Evolutionary conservation across 2,888 invertebrate species (phyloP).

Genomic region (Drosophila rubida): DNA sequence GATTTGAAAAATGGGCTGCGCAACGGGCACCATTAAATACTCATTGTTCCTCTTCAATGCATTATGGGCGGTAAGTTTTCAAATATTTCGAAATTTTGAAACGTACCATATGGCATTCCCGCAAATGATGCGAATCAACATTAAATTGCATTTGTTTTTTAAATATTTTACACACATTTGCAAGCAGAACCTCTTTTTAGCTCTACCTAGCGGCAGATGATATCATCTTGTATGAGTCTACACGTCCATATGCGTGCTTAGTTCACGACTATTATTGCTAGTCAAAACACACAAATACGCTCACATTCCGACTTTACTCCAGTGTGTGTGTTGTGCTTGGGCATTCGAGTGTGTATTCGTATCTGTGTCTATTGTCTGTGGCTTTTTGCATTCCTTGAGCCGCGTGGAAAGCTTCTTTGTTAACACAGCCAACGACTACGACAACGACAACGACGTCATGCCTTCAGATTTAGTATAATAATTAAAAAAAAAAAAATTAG

Average conservation of each 20-base stretch:
- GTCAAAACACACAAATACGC: slow-evolving; percentile 22
- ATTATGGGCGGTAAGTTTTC: slow-evolving; percentile 80
- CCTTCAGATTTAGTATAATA: slow-evolving; percentile 58
- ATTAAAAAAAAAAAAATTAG: slow-evolving; percentile 43
- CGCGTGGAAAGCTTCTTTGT: slow-evolving; percentile 59
- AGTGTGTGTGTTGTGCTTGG: slow-evolving; percentile 1
- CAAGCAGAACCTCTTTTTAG: slow-evolving; percentile 25
- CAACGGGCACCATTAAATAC: slow-evolving; percentile 79
- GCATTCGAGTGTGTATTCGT: background rate
- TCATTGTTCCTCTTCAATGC: slow-evolving; percentile 77
- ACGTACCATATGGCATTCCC: slow-evolving; percentile 44
- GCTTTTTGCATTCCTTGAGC: slow-evolving; percentile 61
- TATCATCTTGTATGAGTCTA: slow-evolving; percentile 66
- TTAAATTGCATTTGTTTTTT: background rate
- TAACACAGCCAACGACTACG: slow-evolving; percentile 32
- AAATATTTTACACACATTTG: slow-evolving; percentile 3
- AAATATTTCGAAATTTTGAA: slow-evolving; percentile 16
- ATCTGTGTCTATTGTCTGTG: slow-evolving; percentile 57
- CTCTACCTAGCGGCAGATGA: slow-evolving; percentile 66
- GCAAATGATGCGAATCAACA: background rate
- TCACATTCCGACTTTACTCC: slow-evolving; percentile 5
- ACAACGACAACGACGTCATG: slow-evolving; percentile 61
- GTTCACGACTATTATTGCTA: slow-evolving; percentile 56
- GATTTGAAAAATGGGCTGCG: slow-evolving; percentile 74
- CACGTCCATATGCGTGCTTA: slow-evolving; percentile 55